Percentiles rank a stretch among this genome's conserved stretches.
Evolutionary conservation across 2,888 invertebrate species (phyloP).

Genomic region (Agrypnus murinus): DNA sequence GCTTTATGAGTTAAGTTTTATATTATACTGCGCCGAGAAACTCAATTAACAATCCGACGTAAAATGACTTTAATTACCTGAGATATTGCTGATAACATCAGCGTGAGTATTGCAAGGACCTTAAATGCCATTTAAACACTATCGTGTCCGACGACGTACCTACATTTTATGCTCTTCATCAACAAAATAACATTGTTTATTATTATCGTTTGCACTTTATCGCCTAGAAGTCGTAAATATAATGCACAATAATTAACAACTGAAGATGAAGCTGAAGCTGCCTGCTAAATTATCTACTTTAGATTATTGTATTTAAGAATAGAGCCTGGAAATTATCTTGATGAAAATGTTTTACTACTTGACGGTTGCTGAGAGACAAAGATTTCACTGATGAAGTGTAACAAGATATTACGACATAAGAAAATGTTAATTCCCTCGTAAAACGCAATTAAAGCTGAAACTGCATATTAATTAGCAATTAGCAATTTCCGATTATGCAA

Average conservation of each 20-base stretch:
- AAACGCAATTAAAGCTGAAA: too few species aligned
- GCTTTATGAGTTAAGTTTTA: constrained; percentile 66
- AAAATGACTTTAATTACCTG: constrained; percentile 64
- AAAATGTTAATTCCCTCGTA: too few species aligned
- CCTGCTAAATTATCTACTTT: constrained; percentile 22
- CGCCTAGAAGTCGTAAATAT: constrained; percentile 50
- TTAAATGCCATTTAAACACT: constrained; percentile 41
- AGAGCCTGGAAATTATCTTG: constrained; percentile 34
- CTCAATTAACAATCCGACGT: constrained; percentile 66
- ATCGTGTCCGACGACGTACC: too few species aligned
- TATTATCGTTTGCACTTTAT: constrained; percentile 57
- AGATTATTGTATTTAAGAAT: constrained; percentile 12
- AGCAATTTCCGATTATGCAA: too few species aligned
- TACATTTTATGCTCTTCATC: constrained; percentile 44
- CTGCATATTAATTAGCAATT: too few species aligned
- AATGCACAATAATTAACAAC: constrained; percentile 38
- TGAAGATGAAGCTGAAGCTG: constrained; percentile 24
- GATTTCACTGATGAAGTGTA: too few species aligned
- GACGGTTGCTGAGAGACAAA: too few species aligned
- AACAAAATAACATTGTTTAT: constrained; percentile 57
- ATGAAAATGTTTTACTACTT: constrained; percentile 15
- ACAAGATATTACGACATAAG: too few species aligned
- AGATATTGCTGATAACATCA: constrained; percentile 41
- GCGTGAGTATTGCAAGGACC: constrained; percentile 22
- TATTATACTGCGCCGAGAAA: constrained; percentile 61